A percentile compares a stretch with the other conserved stretches of the same genome.
phyloP scores from a whole-genome alignment of 2,113 vertebrate species.

The Coreoperca whiteheadi region DNA sequence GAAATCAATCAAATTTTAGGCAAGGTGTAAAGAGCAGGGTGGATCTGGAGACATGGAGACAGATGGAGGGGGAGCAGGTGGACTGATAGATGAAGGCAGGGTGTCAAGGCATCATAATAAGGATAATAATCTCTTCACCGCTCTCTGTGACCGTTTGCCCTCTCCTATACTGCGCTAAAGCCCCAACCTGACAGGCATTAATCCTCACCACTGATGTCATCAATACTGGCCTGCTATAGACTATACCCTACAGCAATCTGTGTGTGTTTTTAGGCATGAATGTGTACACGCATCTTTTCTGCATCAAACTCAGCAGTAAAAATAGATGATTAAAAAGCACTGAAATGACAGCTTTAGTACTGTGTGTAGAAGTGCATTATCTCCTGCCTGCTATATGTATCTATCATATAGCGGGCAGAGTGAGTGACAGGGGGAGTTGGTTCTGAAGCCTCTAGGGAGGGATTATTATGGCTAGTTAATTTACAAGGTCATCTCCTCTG shows the following conservation, averaged over 20 bases:
- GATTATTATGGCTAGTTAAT: conserved; percentile 75
- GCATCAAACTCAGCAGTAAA: conserved; percentile 2
- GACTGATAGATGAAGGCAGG: conserved; percentile 57
- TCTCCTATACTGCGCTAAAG: conserved; percentile 58
- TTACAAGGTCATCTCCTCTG: conserved; percentile 73
- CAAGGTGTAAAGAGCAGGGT: conserved; percentile 41
- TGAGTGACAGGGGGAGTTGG: conserved; percentile 62
- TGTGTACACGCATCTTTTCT: conserved; percentile 14
- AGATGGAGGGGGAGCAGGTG: conserved; percentile 43
- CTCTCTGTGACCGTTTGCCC: conserved; percentile 73
- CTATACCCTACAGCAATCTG: background rate
- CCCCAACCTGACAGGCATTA: conserved; percentile 67
- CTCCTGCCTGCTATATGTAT: conserved; percentile 33
- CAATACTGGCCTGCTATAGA: conserved; percentile 49
- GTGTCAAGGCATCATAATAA: conserved; percentile 64
- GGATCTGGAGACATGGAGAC: conserved; percentile 59
- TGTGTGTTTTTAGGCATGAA: conserved; percentile 25
- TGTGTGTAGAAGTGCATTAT: conserved; percentile 52
- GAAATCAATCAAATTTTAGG: conserved; percentile 60
- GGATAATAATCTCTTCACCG: conserved; percentile 72
- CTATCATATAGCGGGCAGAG: conserved; percentile 41
- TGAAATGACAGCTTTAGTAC: conserved; percentile 40
- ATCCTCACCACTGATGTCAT: conserved; percentile 61
- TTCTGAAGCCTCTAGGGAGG: conserved; percentile 52
- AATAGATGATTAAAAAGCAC: conserved; percentile 38